A percentile compares a stretch with the other conserved stretches of the same genome.
Conservation (phyloP, 1,140 invertebrate genomes). For the Calosoma granatense region DNA sequence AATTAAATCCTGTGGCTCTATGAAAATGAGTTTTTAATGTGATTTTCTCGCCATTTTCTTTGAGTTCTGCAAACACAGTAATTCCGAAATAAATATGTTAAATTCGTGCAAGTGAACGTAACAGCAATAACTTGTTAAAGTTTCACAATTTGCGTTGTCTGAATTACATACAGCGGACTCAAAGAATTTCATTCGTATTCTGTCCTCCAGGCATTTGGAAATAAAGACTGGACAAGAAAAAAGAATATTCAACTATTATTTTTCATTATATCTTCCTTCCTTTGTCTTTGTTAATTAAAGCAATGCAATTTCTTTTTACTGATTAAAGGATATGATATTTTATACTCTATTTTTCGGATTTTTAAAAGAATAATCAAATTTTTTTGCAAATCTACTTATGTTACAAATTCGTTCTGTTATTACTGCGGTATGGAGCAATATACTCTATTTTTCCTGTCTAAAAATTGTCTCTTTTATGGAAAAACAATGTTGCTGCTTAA, state of each 20-base stretch:
- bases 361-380: no score
- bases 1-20: background rate
- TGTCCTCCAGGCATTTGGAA: no score
- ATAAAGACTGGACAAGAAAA: background rate
- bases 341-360: no score
- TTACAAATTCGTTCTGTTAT: no score
- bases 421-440: no score
- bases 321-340: no score
- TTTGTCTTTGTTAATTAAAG: slow-evolving; percentile 6
- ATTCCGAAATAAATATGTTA: background rate
- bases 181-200: no score
- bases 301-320: background rate
- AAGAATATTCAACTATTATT: background rate
- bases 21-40: background rate
- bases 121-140: background rate
- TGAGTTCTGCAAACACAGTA: background rate
- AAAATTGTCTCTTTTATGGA: no score
- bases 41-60: background rate
- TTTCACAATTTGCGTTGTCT: background rate
- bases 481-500: no score
- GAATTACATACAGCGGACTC: no score
- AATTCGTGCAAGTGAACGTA: background rate
- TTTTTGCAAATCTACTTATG: no score
- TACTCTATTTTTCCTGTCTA: no score
- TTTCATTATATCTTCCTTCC: slow-evolving; percentile 6